These are phyloP conservation scores for Chaetorhynchus papuensis DNA, from an alignment of 2,113 vertebrate genomes.

Conservation along the genomic window DNA sequence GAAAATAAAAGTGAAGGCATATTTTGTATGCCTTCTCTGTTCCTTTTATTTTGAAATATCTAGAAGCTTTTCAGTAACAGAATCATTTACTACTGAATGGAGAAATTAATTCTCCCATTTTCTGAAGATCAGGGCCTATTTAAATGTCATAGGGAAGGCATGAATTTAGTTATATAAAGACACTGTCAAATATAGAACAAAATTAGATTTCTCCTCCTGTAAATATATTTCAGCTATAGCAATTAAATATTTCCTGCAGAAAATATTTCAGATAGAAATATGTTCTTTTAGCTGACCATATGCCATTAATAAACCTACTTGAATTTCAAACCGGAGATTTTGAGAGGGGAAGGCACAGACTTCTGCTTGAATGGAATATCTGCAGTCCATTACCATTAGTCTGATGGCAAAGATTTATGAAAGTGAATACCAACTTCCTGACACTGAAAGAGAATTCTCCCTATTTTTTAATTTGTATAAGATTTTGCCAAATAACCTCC, in stretches of 20 bases:
- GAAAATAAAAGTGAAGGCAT: neutral
- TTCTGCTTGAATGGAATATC: neutral
- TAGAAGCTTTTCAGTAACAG: neutral
- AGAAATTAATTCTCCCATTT: neutral
- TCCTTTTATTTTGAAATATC: neutral
- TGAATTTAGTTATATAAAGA: neutral
- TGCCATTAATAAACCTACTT: neutral
- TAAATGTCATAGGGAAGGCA: neutral
- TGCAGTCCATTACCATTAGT: neutral
- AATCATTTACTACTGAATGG: neutral
- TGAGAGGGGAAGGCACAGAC: neutral
- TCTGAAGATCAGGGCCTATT: neutral
- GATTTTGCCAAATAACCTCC: neutral
- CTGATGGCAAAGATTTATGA: neutral
- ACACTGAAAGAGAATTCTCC: neutral
- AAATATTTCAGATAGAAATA: neutral
- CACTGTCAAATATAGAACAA: neutral
- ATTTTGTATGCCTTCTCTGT: neutral
- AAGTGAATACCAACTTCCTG: neutral
- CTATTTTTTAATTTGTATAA: neutral
- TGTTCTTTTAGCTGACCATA: neutral
- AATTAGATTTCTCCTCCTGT: neutral
- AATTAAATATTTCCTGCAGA: neutral
- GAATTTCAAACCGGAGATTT: neutral
- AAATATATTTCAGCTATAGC: neutral